Evolutionary conservation across 2,797 vertebrate species (phyloP), one percentile per base, ranked within the genome.

Genomic region (Helicolenus hilgendorfi): DNA sequence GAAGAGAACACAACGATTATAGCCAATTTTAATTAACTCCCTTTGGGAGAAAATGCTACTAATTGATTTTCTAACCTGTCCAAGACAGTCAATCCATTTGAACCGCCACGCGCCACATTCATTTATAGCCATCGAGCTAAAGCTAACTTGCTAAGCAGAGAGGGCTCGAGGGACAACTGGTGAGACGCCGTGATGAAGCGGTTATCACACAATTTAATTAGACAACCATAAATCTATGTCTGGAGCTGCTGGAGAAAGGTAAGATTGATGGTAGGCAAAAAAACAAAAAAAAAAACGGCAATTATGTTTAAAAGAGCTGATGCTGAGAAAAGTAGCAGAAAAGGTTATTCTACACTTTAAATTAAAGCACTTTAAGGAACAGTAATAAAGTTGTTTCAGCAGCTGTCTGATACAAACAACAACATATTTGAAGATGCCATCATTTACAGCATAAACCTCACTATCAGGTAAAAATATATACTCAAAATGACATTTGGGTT

Each of bases 31-130:
- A 95, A 95, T 95, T 86, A 89, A 84, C 41, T 91, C 84, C 86
- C 89, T 55, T 33, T 69, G 87, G 93, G 77, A 70, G 72, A 89
- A 89, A 86, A 89, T 88, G 77, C 70, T 72, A 41, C 86, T 93
- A 92, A 95, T 93, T 94, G 91, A 94, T 94, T 95, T 93, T 92
- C 63, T 81, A 91, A 92, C 89, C 90, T 83, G 83, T 82, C 84
- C 69, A 38, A 78, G 79, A 81, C 73, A 82, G 81, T 89, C 79
- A 84, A 85, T 94, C 85, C 75, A 86, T 91, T 88, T 79, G 63
- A 60, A 26, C 60, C 11, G 4, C 38, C 63, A 77, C 69, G 72
- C 14, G 7, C 29, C 2, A 9, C 72, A 78, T 77, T 86, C 72
- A 86, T 89, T 91, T 79, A 71, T 79, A 77, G 53, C 35, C 73